Evolutionary conservation across 2,797 vertebrate species (phyloP).

Genomic region (Pangasius larnaudii): DNA sequence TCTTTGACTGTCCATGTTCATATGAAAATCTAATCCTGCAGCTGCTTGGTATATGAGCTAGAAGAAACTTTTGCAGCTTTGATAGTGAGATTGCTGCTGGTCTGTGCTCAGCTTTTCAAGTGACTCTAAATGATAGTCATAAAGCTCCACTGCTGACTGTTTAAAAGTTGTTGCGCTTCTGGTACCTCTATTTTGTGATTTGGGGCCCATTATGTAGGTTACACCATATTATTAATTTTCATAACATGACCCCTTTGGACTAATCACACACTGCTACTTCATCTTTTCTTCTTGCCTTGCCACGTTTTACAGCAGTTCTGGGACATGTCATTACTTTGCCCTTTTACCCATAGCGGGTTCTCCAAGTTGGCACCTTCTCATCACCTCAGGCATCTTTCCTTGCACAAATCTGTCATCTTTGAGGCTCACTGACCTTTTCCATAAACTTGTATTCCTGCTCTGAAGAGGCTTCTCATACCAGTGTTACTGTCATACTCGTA

Average conservation of each 20-base stretch:
- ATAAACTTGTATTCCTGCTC: background rate
- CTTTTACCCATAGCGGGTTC: constrained; percentile 25
- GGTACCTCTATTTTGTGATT: constrained; percentile 12
- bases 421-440: constrained; percentile 16
- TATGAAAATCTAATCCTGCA: background rate
- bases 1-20: background rate
- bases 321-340: constrained; percentile 18
- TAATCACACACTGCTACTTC: background rate
- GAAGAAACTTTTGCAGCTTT: constrained; percentile 4
- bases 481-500: background rate
- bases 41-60: background rate
- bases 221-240: constrained; percentile 14
- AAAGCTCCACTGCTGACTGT: constrained; percentile 18
- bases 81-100: background rate
- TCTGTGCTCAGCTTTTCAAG: constrained; percentile 18
- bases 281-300: background rate
- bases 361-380: background rate
- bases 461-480: background rate
- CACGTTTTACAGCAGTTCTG: constrained; percentile 5
- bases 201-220: constrained; percentile 22
- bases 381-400: background rate
- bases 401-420: constrained; percentile 7
- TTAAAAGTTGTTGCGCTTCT: constrained; percentile 12
- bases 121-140: background rate
- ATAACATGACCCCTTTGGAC: constrained; percentile 12